Evolutionary conservation across 2,797 vertebrate genomes (phyloP), one percentile per base, ranked within the genome.

Genomic region (Valencia hispanica): DNA sequence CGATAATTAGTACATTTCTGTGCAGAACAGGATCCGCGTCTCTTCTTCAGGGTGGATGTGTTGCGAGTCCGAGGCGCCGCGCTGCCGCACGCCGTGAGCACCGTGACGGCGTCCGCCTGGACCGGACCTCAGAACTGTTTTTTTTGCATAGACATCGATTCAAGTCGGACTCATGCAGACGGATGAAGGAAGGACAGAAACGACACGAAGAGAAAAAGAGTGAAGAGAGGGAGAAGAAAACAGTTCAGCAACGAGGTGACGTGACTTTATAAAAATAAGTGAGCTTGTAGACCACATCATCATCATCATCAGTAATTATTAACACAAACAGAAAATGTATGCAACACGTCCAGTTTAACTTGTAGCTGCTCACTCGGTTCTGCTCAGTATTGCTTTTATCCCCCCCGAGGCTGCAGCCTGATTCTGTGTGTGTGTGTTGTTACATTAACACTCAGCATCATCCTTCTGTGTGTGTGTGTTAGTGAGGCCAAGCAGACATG

Each of bases 81-180:
- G n/a, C 45, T 12, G 45, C 45, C 3, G 45, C 12, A 47, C 45
- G 45, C 45, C 45, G 14, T 15, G 27, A 59, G 14, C 14, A 4
- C 15, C 55, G 0, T 9, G 61, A 1, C 32, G 18, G 59, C 32
- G 50, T 10, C 17, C 78, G 66, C 87, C 34, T 20, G 78, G 66
- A 66, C 83, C 47, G 79, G 85, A 90, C 86, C 87, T 79, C 77
- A 84, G 53, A 86, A 59, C 87, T 77, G 87, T 75, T 91, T 94
- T 75, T 91, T 94, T 95, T 95, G 95, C 95, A 95, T 95, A 95
- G 94, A 95, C 92, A 89, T 92, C 84, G 50, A 85, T 90, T 92
- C 85, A 91, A 94, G 91, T 94, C 83, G 86, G 92, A 93, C 92
- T 93, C 93, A 94, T 94, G 94, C 95, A 94, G 92, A 93, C 81